Percentiles rank a stretch among this genome's conserved stretches.
These are phyloP conservation scores for Hemicentrotus pulcherrimus DNA, from an alignment of 35 echinoderm and acorn worm species.

Conservation along the genomic window DNA sequence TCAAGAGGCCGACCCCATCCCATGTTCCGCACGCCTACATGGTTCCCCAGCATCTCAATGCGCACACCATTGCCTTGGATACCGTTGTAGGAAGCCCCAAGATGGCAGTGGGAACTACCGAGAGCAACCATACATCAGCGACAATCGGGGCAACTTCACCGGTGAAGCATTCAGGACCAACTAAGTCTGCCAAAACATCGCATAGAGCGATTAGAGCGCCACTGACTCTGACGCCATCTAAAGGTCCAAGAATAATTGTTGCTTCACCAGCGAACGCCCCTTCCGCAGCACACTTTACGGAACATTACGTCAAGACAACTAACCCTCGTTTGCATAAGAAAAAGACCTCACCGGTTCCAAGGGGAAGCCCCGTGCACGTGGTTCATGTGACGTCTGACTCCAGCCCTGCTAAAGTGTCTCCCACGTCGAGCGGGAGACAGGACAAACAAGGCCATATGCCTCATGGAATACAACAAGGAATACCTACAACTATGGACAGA, in stretches of 20 bases:
- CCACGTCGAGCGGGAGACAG: background rate
- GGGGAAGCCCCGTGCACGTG: background rate
- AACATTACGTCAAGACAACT: background rate
- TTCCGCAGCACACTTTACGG: background rate
- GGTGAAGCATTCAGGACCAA: background rate
- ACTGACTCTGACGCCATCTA: background rate
- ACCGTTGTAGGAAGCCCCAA: background rate
- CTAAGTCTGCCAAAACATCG: background rate
- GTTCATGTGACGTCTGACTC: background rate
- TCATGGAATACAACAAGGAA: background rate
- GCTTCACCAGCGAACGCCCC: background rate
- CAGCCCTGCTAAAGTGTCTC: background rate
- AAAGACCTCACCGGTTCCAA: background rate
- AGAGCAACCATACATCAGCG: background rate
- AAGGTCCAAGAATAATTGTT: background rate
- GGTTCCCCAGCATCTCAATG: background rate
- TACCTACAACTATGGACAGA: background rate
- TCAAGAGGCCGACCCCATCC: background rate
- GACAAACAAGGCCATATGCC: background rate
- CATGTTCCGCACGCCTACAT: background rate
- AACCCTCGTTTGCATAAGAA: background rate
- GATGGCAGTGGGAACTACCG: background rate
- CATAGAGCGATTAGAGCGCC: background rate
- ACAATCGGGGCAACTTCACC: background rate
- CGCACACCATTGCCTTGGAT: background rate